Evolutionary conservation across 2,113 vertebrate genomes (phyloP).

Genomic region (Asarcornis scutulata): DNA sequence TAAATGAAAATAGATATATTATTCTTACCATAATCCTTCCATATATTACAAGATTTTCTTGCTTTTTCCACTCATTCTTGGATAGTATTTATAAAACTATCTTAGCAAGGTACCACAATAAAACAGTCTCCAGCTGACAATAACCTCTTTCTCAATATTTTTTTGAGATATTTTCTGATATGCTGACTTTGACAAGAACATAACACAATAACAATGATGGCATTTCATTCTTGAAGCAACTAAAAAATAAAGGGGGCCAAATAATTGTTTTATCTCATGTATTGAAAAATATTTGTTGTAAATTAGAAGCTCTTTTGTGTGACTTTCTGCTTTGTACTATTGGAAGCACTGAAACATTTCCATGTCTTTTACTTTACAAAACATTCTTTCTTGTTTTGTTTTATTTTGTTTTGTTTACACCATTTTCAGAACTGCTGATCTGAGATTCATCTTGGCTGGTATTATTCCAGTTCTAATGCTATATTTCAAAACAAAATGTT

Average conservation of each 20-base stretch:
- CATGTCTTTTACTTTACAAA: background rate
- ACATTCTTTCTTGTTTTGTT: background rate
- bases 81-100: slow-evolving; percentile 1
- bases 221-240: slow-evolving; percentile 18
- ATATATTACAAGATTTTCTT: slow-evolving; percentile 28
- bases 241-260: background rate
- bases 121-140: slow-evolving; percentile 4
- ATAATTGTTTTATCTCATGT: background rate
- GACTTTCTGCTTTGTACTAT: background rate
- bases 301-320: background rate
- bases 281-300: background rate
- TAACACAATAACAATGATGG: background rate
- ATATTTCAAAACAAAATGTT: background rate
- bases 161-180: slow-evolving; percentile 24
- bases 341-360: background rate
- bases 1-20: slow-evolving; percentile 27
- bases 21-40: slow-evolving; percentile 40
- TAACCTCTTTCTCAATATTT: background rate
- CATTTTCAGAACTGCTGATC: background rate
- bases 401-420: background rate
- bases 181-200: background rate
- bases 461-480: background rate
- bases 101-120: background rate
- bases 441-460: background rate
- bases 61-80: slow-evolving; percentile 48